These are phyloP conservation scores for Parascotia fuliginaria DNA, from an alignment of 2,888 invertebrate species.

Conservation along the genomic window DNA sequence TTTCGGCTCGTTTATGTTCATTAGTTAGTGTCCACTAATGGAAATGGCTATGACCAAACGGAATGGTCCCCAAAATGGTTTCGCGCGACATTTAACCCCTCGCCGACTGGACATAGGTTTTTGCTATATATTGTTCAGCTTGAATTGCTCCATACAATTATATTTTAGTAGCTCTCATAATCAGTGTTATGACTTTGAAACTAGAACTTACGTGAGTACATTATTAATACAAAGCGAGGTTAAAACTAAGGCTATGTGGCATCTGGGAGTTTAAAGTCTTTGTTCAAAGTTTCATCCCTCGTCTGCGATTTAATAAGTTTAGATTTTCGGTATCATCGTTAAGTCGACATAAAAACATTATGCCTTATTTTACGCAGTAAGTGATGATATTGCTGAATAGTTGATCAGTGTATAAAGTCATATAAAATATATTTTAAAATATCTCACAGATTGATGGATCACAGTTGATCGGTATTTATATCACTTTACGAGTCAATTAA, in stretches of 20 bases:
- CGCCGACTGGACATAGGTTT: constrained; percentile 41
- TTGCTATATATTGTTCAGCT: constrained; percentile 16
- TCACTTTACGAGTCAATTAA: too few species aligned
- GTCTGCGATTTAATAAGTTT: neutral
- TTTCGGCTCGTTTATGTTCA: constrained; percentile 74
- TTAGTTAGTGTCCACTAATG: constrained; percentile 78
- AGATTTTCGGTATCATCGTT: neutral
- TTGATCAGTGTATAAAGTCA: too few species aligned
- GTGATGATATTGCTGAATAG: too few species aligned
- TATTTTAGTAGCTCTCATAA: constrained; percentile 23
- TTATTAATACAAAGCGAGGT: constrained; percentile 1
- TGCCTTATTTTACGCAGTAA: too few species aligned
- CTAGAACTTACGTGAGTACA: neutral
- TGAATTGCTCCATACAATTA: constrained; percentile 27
- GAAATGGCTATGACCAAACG: constrained; percentile 65
- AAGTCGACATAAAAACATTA: neutral
- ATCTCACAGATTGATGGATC: too few species aligned
- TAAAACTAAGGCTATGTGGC: neutral
- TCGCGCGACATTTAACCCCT: constrained; percentile 61
- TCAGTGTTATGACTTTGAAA: constrained; percentile 12
- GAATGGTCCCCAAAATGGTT: constrained; percentile 65
- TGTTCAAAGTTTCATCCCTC: neutral
- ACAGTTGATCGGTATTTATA: too few species aligned
- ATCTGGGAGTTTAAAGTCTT: neutral
- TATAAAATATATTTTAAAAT: too few species aligned